Base-by-base conservation (phyloP, 2,888 invertebrate species). In the Leptinotarsa tumamoca region DNA sequence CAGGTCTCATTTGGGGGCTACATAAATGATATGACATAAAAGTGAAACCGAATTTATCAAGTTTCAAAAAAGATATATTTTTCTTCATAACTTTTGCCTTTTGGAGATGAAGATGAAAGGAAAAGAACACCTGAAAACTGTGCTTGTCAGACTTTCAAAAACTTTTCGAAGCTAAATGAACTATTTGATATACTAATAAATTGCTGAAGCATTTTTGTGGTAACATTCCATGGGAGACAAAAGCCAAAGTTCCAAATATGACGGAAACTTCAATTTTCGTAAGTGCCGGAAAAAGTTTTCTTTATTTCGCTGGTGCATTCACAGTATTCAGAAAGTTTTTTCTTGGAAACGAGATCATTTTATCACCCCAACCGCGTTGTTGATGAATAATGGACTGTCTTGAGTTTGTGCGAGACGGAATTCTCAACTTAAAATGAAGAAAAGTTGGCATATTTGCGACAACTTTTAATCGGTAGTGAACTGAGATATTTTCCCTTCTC, bases 351-450 rank as follows among this genome's bases (percentile, higher is more conserved):
- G 74, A 63, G 72, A 75, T 75, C 72, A 75, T 76, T 76, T 69
- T 73, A 76, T 72, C 72, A 52, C 71, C 68, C 18, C 69, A 50
- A 71, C 77, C 33, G 71, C 74, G 56, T 72, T 69, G 71, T 68
- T 68, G 74, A 77, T 77, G 77, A 77, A 77, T 77, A 77, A 77
- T 77, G 77, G 69, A 72, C 68, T 74, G 71, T 71, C 73, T 18
- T 68, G 69, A 74, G 67, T 74, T 70, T 73, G 67, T 27, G 50
- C 67, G 69, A 58, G 66, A 68, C 69, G 71, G 69, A 68, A 74
- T 77, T 73, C 58, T 72, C 51, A 74, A 77, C 73, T 77, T 77
- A 66, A 77, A 77, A 74, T 77, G 74, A 74, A 77, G 77, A 69
- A 74, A 68, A 74, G 77, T 74, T 73, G 56, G 58, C 49, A 56